Percentiles rank a stretch among this genome's conserved stretches.
Evolutionary conservation across 2,113 vertebrate species (phyloP).

Genomic region (Alouatta palliata): DNA sequence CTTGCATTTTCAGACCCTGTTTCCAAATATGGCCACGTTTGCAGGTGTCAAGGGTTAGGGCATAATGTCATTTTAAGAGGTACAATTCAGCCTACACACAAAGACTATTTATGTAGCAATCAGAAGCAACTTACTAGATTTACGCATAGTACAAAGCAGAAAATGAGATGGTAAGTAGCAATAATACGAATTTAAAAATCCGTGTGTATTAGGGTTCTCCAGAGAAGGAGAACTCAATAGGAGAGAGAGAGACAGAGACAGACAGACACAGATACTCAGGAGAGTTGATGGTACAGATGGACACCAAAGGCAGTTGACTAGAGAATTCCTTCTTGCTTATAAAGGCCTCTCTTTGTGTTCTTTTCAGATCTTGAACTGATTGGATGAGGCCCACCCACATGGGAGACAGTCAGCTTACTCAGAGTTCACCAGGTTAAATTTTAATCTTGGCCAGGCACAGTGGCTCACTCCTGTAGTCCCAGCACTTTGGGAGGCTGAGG

Average conservation of each 20-base stretch:
- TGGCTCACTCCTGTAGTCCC: too few species aligned
- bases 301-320: background rate
- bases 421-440: background rate
- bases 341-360: background rate
- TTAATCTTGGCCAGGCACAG: background rate
- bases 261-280: background rate
- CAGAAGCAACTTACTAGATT: background rate
- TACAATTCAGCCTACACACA: background rate
- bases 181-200: background rate
- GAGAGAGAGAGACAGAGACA: background rate
- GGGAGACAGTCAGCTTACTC: background rate
- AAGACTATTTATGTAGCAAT: background rate
- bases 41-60: background rate
- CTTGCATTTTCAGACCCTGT: background rate
- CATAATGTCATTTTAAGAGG: background rate
- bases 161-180: background rate
- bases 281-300: background rate
- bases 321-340: background rate
- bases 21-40: conserved; percentile 1
- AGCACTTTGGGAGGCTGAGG: too few species aligned
- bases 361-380: background rate
- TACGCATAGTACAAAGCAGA: background rate
- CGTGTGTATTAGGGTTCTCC: background rate
- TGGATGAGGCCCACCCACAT: background rate
- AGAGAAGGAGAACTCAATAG: background rate